Evolutionary conservation across 2,797 vertebrate genomes (phyloP).

Genomic region (Pseudopleuronectes americanus): DNA sequence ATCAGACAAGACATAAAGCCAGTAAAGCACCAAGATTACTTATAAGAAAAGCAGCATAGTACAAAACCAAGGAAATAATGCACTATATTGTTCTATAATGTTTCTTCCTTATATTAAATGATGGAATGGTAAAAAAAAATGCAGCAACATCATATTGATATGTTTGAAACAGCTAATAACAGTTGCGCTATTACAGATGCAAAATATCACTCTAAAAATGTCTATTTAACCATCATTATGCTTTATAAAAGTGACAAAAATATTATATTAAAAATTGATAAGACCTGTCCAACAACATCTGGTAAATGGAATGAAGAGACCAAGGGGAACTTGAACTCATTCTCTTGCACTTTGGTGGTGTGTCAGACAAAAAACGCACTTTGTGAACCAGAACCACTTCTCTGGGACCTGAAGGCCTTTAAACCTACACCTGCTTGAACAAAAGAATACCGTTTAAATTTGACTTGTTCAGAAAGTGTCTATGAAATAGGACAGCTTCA

Average conservation of each 20-base stretch:
- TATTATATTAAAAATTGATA: not conserved
- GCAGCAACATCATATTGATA: not conserved
- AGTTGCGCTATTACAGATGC: no score
- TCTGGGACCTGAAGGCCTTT: no score
- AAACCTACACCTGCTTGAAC: not conserved
- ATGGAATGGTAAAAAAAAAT: not conserved
- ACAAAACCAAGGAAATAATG: not conserved
- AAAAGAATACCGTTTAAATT: not conserved
- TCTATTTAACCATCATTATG: not conserved
- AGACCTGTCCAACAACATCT: not conserved
- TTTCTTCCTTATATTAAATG: not conserved
- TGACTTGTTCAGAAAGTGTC: not conserved
- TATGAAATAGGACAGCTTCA: not conserved
- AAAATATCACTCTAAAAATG: not conserved
- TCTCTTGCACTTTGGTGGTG: no score
- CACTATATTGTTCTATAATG: not conserved
- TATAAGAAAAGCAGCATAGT: not conserved
- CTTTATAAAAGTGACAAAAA: not conserved
- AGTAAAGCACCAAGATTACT: not conserved
- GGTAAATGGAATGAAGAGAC: no score
- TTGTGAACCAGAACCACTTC: no score
- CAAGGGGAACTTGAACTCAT: no score
- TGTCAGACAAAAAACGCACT: no score
- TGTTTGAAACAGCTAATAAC: not conserved
- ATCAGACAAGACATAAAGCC: slow-evolving; percentile 7